phyloP scores from a whole-genome alignment of 2,113 vertebrate genomes.

The Crotalus helleri region DNA sequence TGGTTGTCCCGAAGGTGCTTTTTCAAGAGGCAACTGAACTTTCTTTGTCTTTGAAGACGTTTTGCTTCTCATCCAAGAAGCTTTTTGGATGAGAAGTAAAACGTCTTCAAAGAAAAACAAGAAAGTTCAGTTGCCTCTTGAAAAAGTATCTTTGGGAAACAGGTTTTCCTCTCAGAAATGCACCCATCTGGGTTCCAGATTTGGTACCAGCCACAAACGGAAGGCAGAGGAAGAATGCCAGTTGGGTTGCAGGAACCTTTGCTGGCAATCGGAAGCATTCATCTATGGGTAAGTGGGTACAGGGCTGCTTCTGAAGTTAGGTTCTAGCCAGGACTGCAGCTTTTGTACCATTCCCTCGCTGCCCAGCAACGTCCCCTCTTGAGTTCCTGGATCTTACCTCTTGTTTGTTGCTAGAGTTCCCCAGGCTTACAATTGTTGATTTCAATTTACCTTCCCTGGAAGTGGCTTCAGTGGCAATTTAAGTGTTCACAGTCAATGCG shows the following conservation, averaged over 20 bases:
- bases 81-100: neutral
- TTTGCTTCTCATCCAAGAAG: neutral
- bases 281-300: neutral
- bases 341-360: neutral
- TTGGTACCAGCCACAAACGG: neutral
- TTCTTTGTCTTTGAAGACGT: neutral
- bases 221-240: neutral
- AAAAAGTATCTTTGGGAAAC: neutral
- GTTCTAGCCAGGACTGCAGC: neutral
- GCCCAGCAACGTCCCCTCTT: neutral
- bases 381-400: neutral
- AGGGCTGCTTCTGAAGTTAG: neutral
- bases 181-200: neutral
- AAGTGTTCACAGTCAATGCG: neutral
- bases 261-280: neutral
- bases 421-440: neutral
- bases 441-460: neutral
- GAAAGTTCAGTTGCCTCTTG: neutral
- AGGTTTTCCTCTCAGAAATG: neutral
- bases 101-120: neutral
- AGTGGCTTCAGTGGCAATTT: neutral
- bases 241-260: neutral
- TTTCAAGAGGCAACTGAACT: neutral
- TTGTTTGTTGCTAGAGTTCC: neutral
- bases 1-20: neutral